Evolutionary conservation across 37 sponge, comb jelly and placozoan genomes (phyloP), one percentile per base, ranked within the genome.

Genomic region (Spongia lamella): DNA sequence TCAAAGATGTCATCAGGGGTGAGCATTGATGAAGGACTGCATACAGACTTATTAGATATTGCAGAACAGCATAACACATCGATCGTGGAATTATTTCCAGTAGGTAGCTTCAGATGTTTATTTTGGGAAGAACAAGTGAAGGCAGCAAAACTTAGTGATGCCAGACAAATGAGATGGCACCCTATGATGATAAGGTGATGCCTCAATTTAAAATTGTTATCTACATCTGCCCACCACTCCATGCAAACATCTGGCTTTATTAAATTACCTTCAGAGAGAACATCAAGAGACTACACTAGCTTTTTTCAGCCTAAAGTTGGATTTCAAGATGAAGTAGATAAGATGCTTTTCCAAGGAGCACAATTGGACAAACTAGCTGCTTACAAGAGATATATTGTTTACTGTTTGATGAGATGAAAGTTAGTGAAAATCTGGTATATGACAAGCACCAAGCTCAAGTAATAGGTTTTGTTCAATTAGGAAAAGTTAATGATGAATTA

Each of bases 201-300:
- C 32, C 49, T 73, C 14, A 73, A 73, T 37, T 37, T 73, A 13
- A 51, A 51, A 24, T 34, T 34, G 15, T 11, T 73, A 15, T 73
- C 74, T 56, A 34, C 50, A 14, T 51, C 53, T 20, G 74, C 74
- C 30, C 57, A 56, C 30, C 56, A 73, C 11, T 36, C 54, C 15
- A 39, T 73, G 49, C 53, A 38, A 39, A 21, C 53, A 57, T 39
- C 50, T 56, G 60, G 74, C 20, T 74, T 83, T 67, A 0, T 86
- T 4, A 32, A 56, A 11, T 51, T 86, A 17, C 86, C 86, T 1
- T 78, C 86, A 40, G 66, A 78, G 37, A 19, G 86, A 11, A 85
- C 86, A 1, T 53, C 79, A 6, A 59, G 73, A 4, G 86, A 85
- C 43, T 85, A 85, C 60, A 85, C 77, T 25, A 63, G 75, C 63